These are phyloP conservation scores for Trissoscelio sp. DNA, from an alignment of 2,888 invertebrate genomes.

Conservation along the genomic window DNA sequence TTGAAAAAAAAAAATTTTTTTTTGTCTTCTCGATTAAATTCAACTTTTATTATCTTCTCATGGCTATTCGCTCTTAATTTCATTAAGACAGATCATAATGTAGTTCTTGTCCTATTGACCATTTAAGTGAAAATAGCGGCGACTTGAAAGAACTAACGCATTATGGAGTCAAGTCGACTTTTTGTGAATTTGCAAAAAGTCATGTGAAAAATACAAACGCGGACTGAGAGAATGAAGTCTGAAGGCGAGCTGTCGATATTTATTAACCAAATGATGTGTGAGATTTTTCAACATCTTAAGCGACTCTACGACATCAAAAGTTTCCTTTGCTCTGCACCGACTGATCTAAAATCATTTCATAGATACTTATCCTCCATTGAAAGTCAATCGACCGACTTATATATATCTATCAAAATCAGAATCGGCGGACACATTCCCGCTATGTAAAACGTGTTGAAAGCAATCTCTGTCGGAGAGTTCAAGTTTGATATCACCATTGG, in stretches of 20 bases:
- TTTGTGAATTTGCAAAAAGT: slow-evolving; percentile 31
- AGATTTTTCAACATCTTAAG: slow-evolving; percentile 64
- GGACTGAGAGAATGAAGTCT: slow-evolving; percentile 64
- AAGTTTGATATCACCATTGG: slow-evolving; percentile 20
- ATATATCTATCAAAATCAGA: slow-evolving; percentile 69
- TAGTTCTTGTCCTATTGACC: slow-evolving; percentile 16
- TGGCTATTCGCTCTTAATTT: neutral
- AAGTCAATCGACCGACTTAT: slow-evolving; percentile 76
- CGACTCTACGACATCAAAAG: slow-evolving; percentile 69
- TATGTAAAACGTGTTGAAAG: slow-evolving; percentile 53
- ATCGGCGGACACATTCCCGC: slow-evolving; percentile 9
- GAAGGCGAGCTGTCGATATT: slow-evolving; percentile 72
- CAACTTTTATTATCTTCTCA: too few species aligned
- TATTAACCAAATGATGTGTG: slow-evolving; percentile 82
- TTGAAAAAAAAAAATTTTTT: too few species aligned
- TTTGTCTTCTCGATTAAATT: too few species aligned
- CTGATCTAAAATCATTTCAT: slow-evolving; percentile 69
- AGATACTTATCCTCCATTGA: slow-evolving; percentile 63
- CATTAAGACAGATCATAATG: slow-evolving; percentile 5
- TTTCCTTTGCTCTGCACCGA: slow-evolving; percentile 72
- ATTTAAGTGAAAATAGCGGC: slow-evolving; percentile 48
- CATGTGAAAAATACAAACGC: slow-evolving; percentile 36
- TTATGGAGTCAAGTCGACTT: slow-evolving; percentile 13
- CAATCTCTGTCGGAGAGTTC: slow-evolving; percentile 9
- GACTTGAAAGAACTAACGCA: slow-evolving; percentile 24